phyloP scores from a whole-genome alignment of 1,140 invertebrate species.

The Drosophila carrolli region DNA sequence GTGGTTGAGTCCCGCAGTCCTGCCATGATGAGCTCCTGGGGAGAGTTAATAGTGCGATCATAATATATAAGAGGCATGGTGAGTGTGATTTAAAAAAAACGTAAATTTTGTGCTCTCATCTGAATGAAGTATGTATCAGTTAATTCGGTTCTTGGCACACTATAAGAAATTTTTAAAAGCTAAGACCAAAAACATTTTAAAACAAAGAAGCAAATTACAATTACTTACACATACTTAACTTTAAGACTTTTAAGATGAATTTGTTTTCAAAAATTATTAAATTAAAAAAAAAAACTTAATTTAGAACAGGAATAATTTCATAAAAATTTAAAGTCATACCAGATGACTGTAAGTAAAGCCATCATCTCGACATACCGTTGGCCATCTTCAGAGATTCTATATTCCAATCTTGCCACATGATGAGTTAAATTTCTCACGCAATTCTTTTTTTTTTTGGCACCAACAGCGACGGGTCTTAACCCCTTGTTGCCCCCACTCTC shows the following conservation, averaged over 20 bases:
- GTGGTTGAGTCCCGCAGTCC: constrained; percentile 7
- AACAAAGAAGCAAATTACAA: no score
- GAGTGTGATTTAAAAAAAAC: background rate
- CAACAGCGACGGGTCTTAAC: constrained; percentile 27
- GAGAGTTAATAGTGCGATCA: constrained; percentile 36
- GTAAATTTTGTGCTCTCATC: constrained; percentile 14
- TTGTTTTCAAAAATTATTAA: no score
- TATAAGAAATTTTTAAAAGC: background rate
- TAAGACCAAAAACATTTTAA: no score
- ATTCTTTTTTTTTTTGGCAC: constrained; percentile 5
- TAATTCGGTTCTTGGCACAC: background rate
- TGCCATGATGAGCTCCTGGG: constrained; percentile 26
- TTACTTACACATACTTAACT: background rate
- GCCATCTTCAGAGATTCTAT: constrained; percentile 12
- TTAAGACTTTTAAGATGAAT: background rate
- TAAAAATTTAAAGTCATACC: no score
- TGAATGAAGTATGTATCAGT: constrained; percentile 5
- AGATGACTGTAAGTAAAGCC: background rate
- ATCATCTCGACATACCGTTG: constrained; percentile 9
- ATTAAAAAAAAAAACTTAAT: no score
- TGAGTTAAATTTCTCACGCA: constrained; percentile 26
- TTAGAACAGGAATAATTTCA: no score
- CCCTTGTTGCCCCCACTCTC: constrained; percentile 14
- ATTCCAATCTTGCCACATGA: constrained; percentile 29
- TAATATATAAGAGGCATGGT: constrained; percentile 31